Base-by-base conservation (phyloP, 1,140 invertebrate species). In the Drosophila pectinifera region DNA sequence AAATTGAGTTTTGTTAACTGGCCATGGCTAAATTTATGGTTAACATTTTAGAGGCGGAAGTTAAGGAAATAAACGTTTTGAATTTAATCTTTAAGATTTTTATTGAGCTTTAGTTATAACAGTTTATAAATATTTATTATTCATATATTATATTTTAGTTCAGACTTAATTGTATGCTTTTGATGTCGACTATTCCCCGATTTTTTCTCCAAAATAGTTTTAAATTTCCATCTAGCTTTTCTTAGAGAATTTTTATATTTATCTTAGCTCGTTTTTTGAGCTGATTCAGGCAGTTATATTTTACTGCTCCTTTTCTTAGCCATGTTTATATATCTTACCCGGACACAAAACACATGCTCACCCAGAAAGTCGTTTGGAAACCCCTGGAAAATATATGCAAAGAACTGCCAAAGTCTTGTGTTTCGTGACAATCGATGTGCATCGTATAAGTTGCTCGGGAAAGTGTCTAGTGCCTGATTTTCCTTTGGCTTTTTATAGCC, bases 401-500 rank as follows among this genome's bases (percentile, higher is more conserved):
- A 83, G 49, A 67, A 73, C 56, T 74, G 70, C 59, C 22, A 54
- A 36, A 20, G 31, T 43, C 68, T 49, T 42, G 46, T 54, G 46
- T 41, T 51, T 22, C n/a, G 58, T 39, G 62, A 39, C 64, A 73
- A 79, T 76, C 78, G 58, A 73, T 81, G 73, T 70, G 78, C 54
- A 58, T 51, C 58, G 28, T 62, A 65, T 46, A 62, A 65, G 63
- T 57, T 67, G n/a, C 26, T 24, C 16, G 14, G 24, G 26, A 49
- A 53, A 20, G 24, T 63, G 46, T 51, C 36, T 76, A 41, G 39
- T 42, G 64, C 64, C 64, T 51, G 62, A 43, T 56, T 74, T 64
- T 73, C 39, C 46, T 63, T 61, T 77, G 34, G 45, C 36, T 38
- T 80, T 84, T 84, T 85, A 85, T 84, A 62, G 77, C 81, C 73